Evolutionary conservation across 2,888 invertebrate species (phyloP), one percentile per base, ranked within the genome.

Genomic region (Calephelis perditalis): DNA sequence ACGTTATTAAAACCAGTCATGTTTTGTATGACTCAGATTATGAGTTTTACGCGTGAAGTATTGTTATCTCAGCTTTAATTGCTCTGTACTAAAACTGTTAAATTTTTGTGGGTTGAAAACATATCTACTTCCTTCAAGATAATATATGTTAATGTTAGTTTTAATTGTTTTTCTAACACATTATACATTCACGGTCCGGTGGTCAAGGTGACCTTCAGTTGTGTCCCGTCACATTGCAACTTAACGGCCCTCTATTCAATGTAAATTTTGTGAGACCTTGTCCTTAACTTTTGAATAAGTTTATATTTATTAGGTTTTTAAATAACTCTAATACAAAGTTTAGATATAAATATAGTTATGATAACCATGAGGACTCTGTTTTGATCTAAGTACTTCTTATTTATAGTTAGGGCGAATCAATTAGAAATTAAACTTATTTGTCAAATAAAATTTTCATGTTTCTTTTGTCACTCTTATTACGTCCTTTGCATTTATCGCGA

Each of bases 131-230:
- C 40, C 40, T 40, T 40, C 40, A 40, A 40, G 40, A 8, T 40
- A 40, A 8, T 49, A 11, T 26, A 49, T 49, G 26, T 26, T 49
- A 49, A 49, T 26, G 15, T 49, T 35, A 35, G 35, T 9, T 49
- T 49, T 49, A 49, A 49, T 26, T 49, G 26, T 26, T 49, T 49
- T 49, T 6, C 49, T 26, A 49, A 49, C 35, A 10, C 15, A 15
- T 49, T 26, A 49, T 49, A 49, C 74, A 56, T 6, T 72, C 49
- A 68, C 69, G 77, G 71, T 73, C 64, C 75, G 75, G 76, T 80
- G 80, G 81, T 81, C 86, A 88, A 88, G 86, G 86, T 88, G 86
- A 86, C 87, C 86, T 84, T 82, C 80, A 74, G 74, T 70, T 67
- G 70, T 73, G 72, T 76, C 72, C 78, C 75, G 77, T 79, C 80